Evolutionary conservation across 2,113 vertebrate genomes (phyloP).

Genomic region (Ciconia stormi): DNA sequence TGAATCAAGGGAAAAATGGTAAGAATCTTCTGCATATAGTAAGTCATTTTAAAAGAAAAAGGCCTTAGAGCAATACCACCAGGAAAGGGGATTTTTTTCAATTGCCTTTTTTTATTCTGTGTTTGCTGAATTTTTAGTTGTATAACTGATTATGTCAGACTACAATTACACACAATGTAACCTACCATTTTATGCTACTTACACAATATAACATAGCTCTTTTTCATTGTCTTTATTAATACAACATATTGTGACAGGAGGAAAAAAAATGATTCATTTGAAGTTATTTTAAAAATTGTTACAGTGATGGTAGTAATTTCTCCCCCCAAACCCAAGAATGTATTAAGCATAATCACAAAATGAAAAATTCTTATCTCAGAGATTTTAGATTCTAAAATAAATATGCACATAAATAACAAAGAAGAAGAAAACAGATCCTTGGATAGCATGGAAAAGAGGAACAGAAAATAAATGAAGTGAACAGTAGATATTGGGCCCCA

Average conservation of each 20-base stretch:
- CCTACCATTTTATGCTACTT: not conserved
- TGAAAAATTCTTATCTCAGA: not conserved
- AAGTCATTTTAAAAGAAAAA: not conserved
- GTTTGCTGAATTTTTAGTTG: not conserved
- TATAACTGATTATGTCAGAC: not conserved
- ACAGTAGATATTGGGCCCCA: not conserved
- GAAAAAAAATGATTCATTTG: not conserved
- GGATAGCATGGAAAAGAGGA: not conserved
- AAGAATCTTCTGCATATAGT: not conserved
- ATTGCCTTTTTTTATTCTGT: not conserved
- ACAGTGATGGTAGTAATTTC: not conserved
- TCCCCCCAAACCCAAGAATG: not conserved
- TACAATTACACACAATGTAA: not conserved
- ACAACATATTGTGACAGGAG: not conserved
- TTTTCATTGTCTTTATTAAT: not conserved
- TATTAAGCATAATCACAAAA: not conserved
- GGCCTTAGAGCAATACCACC: not conserved
- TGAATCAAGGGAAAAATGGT: not conserved
- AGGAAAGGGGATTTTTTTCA: not conserved
- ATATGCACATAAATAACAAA: not conserved
- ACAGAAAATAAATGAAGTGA: not conserved
- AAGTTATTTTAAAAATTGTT: not conserved
- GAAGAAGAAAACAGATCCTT: not conserved
- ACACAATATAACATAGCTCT: not conserved
- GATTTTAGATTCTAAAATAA: not conserved